Percentiles rank a stretch among this genome's conserved stretches.
These are phyloP conservation scores for Drosophila teissieri DNA, from an alignment of 1,140 invertebrate genomes.

Conservation along the genomic window DNA sequence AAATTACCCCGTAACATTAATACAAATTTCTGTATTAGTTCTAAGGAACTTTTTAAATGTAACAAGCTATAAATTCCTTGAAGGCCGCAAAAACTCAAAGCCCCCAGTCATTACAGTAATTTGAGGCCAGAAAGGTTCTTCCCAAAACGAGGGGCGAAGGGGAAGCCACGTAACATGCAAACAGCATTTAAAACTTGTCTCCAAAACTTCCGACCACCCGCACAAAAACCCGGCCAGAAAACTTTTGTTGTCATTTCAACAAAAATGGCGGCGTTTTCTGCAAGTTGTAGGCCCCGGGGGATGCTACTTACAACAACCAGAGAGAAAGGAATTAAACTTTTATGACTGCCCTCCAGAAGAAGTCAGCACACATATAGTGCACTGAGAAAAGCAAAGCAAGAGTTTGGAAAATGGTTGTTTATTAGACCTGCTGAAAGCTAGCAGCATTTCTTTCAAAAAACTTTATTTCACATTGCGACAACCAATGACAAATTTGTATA, in stretches of 20 bases:
- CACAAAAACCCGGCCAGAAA: conserved; percentile 47
- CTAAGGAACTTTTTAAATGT: conserved; percentile 25
- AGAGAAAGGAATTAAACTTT: conserved; percentile 59
- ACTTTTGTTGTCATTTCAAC: conserved; percentile 77
- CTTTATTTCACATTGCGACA: no score
- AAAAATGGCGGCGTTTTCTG: conserved; percentile 66
- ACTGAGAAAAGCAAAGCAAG: neutral
- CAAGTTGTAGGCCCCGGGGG: conserved; percentile 59
- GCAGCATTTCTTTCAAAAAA: no score
- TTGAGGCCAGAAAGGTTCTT: conserved; percentile 46
- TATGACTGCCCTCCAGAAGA: conserved; percentile 62
- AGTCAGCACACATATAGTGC: conserved; percentile 20
- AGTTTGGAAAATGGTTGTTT: neutral
- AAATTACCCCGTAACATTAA: conserved; percentile 21
- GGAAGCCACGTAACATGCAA: conserved; percentile 70
- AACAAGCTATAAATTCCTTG: conserved; percentile 39
- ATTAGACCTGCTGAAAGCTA: neutral
- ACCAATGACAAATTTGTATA: no score
- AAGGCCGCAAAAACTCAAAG: conserved; percentile 36
- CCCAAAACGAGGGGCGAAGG: conserved; percentile 6
- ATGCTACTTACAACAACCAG: conserved; percentile 67
- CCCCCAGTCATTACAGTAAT: conserved; percentile 61
- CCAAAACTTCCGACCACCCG: conserved; percentile 35
- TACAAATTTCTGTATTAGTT: conserved; percentile 33
- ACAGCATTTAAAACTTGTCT: conserved; percentile 81